Evolutionary conservation across 92 coral and sea anemone genomes (phyloP).

Genomic region (Galaxea fascicularis): DNA sequence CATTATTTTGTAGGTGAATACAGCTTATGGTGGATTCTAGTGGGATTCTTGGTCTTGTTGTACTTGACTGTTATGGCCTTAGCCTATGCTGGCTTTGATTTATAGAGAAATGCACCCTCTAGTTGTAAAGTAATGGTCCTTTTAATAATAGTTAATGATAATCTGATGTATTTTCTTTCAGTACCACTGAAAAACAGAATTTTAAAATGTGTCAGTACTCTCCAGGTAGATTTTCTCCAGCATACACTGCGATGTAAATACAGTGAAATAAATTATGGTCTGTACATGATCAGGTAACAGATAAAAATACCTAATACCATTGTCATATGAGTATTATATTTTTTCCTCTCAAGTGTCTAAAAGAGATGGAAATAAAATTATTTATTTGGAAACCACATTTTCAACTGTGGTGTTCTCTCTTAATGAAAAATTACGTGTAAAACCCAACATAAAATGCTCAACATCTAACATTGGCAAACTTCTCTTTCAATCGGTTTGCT

Average conservation of each 20-base stretch:
- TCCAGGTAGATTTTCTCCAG: slow-evolving; percentile 14
- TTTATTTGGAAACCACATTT: background rate
- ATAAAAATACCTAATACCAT: background rate
- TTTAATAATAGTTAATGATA: background rate
- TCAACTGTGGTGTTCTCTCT: too few relatives aligned
- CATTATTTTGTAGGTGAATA: slow-evolving; percentile 76
- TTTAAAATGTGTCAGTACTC: background rate
- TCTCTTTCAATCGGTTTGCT: too few relatives aligned
- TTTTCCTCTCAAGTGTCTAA: slow-evolving; percentile 2
- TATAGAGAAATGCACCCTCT: slow-evolving; percentile 24
- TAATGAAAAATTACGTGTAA: too few relatives aligned
- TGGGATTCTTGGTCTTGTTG: slow-evolving; percentile 85
- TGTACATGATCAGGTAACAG: background rate
- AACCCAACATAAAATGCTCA: too few relatives aligned
- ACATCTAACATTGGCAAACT: too few relatives aligned
- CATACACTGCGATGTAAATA: background rate
- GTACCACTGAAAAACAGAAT: background rate
- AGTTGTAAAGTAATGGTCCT: background rate
- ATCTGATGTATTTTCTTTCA: background rate
- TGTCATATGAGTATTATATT: background rate
- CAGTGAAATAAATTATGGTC: background rate
- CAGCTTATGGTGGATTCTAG: slow-evolving; percentile 93
- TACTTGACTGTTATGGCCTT: slow-evolving; percentile 78
- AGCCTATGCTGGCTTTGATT: slow-evolving; percentile 85
- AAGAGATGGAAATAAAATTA: slow-evolving; percentile 13